These are phyloP conservation scores for Gracilinanus agilis DNA, from an alignment of 2,113 vertebrate species.

Conservation along the genomic window DNA sequence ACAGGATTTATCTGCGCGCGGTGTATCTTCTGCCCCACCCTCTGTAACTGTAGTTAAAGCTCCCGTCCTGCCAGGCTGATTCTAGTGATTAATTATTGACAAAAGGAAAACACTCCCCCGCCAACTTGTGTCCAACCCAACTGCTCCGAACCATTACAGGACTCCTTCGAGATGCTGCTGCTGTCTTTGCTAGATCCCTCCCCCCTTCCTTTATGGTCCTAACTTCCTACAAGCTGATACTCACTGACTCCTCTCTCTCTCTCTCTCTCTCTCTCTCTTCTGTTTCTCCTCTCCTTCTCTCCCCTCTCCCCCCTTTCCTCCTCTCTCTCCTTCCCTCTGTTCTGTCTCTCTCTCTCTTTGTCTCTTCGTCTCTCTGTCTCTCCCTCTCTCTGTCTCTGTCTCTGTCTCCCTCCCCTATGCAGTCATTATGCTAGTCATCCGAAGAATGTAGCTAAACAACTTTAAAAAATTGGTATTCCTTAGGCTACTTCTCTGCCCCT, in stretches of 20 bases:
- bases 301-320: too few relatives aligned
- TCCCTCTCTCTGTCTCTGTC: too few relatives aligned
- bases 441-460: slow-evolving; percentile 50
- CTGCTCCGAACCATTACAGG: background rate
- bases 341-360: too few relatives aligned
- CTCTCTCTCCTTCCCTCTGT: too few relatives aligned
- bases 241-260: slow-evolving; percentile 15
- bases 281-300: too few relatives aligned
- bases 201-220: slow-evolving; percentile 45
- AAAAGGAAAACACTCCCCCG: slow-evolving; percentile 63
- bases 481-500: slow-evolving; percentile 25
- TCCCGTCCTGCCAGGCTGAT: slow-evolving; percentile 58
- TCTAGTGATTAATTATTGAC: slow-evolving; percentile 73
- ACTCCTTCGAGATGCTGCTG: slow-evolving; percentile 15
- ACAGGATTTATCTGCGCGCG: slow-evolving; percentile 40
- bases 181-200: slow-evolving; percentile 58
- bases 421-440: slow-evolving; percentile 28
- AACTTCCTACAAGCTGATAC: slow-evolving; percentile 58
- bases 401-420: background rate
- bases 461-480: slow-evolving; percentile 11
- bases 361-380: too few relatives aligned
- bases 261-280: background rate
- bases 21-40: slow-evolving; percentile 63
- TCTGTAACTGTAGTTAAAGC: slow-evolving; percentile 51
- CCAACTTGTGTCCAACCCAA: slow-evolving; percentile 58